Base-by-base conservation (phyloP, 2,113 vertebrate species). In the Oryzias melastigma region DNA sequence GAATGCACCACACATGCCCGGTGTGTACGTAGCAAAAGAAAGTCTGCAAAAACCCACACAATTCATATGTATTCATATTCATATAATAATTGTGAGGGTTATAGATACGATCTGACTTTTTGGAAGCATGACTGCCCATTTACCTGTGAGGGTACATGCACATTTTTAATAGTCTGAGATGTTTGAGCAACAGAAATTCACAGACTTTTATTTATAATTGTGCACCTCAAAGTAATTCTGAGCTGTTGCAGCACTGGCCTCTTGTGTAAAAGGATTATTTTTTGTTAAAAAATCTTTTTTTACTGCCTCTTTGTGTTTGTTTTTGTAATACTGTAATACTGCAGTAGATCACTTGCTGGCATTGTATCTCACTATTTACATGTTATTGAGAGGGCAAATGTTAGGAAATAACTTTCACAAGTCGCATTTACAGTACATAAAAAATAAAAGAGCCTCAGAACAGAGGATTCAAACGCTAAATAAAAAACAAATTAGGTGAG, bases 381-480 rank as follows among this genome's bases (percentile, higher is more conserved):
- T 47, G 17, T 67, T 71, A 81, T 63, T 51, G 52, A 75, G 72
- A 83, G 81, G 73, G 74, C 52, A 74, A 65, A 61, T 52, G 50
- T 63, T 65, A 71, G 81, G 78, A 85, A 73, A 75, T 78, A 70
- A 80, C 65, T 17, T 52, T 77, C 77, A 80, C 79, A 82, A 64
- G 67, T 86, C 82, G 78, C 75, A 78, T 64, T 77, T 82, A 88
- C 78, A 85, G 86, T 83, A 87, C 83, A 62, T 68, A 68, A 88
- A 89, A 62, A 83, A 85, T 68, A 87, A 85, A 81, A 86, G 77
- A 17, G 78, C 41, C 52, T 52, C 8, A 2, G 52, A 44, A 66
- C 52, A 57, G 70, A 75, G 68, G 77, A 73, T 62, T 79, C 48
- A 74, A 75, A 72, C 58, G 82, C 77, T 70, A 65, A 82, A 88